Conservation (phyloP, 2,888 invertebrate genomes). For the Spilosoma lubricipeda region DNA sequence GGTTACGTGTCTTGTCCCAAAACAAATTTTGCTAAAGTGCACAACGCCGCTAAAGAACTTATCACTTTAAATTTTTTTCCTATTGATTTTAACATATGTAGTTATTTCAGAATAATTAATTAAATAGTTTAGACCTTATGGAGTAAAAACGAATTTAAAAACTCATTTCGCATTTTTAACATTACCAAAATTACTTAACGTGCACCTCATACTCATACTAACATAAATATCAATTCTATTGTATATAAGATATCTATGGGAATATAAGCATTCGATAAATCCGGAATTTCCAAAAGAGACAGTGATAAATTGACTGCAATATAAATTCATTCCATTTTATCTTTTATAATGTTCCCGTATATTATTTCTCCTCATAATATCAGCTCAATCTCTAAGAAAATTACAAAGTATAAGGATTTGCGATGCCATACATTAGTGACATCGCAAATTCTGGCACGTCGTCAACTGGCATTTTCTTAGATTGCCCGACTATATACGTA, state of each 20-base stretch:
- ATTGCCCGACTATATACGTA: slow-evolving; percentile 1
- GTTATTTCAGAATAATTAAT: neutral
- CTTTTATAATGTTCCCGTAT: neutral
- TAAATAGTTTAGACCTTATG: neutral
- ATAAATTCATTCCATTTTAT: slow-evolving; percentile 7
- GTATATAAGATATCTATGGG: neutral
- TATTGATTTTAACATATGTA: too few relatives aligned
- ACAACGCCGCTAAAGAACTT: too few relatives aligned
- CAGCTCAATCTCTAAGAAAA: slow-evolving; percentile 10
- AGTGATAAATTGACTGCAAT: neutral
- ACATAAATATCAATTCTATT: neutral
- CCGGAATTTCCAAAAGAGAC: neutral
- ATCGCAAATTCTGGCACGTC: slow-evolving; percentile 37
- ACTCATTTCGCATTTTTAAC: neutral
- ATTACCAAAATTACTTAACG: neutral
- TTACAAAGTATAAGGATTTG: slow-evolving; percentile 15
- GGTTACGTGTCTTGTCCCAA: too few relatives aligned
- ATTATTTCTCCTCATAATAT: slow-evolving; percentile 9
- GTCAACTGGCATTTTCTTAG: slow-evolving; percentile 32
- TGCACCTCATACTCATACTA: neutral
- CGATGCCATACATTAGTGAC: slow-evolving; percentile 25
- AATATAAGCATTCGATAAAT: neutral
- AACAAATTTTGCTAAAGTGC: too few relatives aligned
- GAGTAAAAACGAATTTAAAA: neutral
- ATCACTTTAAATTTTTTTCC: too few relatives aligned